These are phyloP conservation scores for Xestoiulus laeticollis DNA, from an alignment of 2,888 invertebrate genomes.

Conservation along the genomic window DNA sequence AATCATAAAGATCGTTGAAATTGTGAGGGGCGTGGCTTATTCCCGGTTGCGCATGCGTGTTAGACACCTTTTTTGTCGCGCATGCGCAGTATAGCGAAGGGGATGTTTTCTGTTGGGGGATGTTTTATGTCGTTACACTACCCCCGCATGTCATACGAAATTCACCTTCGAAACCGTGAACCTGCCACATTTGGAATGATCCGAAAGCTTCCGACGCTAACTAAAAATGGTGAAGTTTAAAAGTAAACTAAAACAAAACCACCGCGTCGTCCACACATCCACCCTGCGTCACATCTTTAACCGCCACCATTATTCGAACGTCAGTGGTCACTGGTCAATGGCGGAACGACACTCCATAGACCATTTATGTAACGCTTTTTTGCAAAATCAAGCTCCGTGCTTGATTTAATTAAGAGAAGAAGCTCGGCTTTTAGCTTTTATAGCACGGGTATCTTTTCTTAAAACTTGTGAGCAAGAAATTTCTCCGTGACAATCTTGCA, in stretches of 20 bases:
- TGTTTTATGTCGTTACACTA: no score
- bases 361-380: not conserved
- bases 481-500: not conserved
- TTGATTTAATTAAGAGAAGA: not conserved
- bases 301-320: constrained; percentile 2
- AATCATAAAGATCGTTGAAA: no score
- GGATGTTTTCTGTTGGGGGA: no score
- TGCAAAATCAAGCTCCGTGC: not conserved
- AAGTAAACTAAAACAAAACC: constrained; percentile 32
- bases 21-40: no score
- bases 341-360: not conserved
- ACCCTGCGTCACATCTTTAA: constrained; percentile 3
- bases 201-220: not conserved
- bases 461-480: not conserved
- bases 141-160: not conserved
- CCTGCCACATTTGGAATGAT: constrained; percentile 50
- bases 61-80: no score
- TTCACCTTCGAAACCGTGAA: constrained; percentile 48
- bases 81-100: no score
- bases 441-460: not conserved
- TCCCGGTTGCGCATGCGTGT: no score
- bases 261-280: not conserved
- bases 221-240: not conserved
- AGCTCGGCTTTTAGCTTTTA: not conserved
- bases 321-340: not conserved